A percentile compares a stretch with the other conserved stretches of the same genome.
These are phyloP conservation scores for Cryptophagus acutangulus DNA, from an alignment of 2,888 invertebrate genomes.

Conservation along the genomic window DNA sequence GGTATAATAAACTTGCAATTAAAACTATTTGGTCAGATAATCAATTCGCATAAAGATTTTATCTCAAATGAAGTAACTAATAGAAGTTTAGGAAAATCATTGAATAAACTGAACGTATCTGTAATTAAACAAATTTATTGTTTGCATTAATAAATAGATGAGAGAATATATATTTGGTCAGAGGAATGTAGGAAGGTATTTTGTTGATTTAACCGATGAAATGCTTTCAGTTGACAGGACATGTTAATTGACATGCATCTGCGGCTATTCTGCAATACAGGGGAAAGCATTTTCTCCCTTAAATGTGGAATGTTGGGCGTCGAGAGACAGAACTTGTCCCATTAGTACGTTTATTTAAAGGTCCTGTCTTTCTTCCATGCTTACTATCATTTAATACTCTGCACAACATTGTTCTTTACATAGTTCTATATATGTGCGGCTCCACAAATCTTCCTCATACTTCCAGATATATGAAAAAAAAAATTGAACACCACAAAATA, in stretches of 20 bases:
- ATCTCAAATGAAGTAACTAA: no score
- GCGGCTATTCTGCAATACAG: conserved; percentile 31
- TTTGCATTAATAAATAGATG: conserved; percentile 40
- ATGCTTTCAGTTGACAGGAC: conserved; percentile 36
- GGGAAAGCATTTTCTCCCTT: conserved; percentile 29
- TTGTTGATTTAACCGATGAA: conserved; percentile 40
- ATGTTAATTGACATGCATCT: conserved; percentile 39
- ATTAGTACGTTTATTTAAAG: conserved; percentile 20
- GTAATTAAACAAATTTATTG: no score
- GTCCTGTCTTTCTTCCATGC: conserved; percentile 4
- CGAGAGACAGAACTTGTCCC: conserved; percentile 24
- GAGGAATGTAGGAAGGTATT: conserved; percentile 36
- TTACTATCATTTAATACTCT: neutral
- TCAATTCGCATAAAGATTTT: no score
- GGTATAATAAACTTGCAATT: no score
- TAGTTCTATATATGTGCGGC: no score
- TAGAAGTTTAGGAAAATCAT: no score
- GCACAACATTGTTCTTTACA: no score
- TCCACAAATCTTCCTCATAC: conserved; percentile 1
- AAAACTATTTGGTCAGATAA: no score
- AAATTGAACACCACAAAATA: neutral
- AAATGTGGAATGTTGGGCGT: conserved; percentile 24
- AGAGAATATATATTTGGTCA: conserved; percentile 33
- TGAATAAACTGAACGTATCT: no score
- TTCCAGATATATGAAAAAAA: neutral